phyloP scores from a whole-genome alignment of 2,797 vertebrate genomes.

The Muscicapa striata region DNA sequence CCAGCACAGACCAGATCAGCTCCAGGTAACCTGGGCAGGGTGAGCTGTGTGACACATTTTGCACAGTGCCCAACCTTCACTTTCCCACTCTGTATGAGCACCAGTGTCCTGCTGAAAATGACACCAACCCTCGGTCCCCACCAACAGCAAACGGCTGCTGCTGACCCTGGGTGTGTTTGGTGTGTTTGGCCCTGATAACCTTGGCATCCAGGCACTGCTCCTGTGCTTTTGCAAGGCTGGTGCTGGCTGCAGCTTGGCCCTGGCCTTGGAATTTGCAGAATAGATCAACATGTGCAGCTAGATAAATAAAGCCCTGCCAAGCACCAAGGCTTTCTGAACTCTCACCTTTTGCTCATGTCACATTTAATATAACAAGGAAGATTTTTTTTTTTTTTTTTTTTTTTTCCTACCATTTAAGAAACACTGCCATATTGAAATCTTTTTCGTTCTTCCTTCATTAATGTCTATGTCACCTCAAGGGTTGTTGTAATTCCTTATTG shows the following conservation, averaged over 20 bases:
- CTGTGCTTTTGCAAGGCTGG: neutral
- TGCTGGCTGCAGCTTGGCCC: neutral
- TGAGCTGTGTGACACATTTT: neutral
- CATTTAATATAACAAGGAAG: neutral
- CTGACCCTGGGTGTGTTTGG: neutral
- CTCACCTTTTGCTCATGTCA: conserved; percentile 5
- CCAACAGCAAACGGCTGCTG: neutral
- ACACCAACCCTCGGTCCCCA: neutral
- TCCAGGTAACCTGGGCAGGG: neutral
- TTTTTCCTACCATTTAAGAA: neutral
- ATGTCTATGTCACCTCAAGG: conserved; percentile 37
- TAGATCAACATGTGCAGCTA: rapidly evolving
- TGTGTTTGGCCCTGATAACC: neutral
- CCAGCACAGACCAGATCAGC: neutral
- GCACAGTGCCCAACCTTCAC: neutral
- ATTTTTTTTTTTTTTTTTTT: neutral
- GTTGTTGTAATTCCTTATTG: conserved; percentile 20
- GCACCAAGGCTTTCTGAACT: neutral
- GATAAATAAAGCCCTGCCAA: neutral
- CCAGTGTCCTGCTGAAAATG: neutral
- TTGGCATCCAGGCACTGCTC: neutral
- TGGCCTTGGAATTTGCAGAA: neutral
- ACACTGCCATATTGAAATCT: neutral
- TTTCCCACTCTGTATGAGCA: neutral
- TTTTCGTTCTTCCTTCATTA: conserved; percentile 45